A percentile compares a stretch with the other conserved stretches of the same genome.
phyloP scores from a whole-genome alignment of 2,113 vertebrate genomes.

The Campylorhamphus procurvoides region DNA sequence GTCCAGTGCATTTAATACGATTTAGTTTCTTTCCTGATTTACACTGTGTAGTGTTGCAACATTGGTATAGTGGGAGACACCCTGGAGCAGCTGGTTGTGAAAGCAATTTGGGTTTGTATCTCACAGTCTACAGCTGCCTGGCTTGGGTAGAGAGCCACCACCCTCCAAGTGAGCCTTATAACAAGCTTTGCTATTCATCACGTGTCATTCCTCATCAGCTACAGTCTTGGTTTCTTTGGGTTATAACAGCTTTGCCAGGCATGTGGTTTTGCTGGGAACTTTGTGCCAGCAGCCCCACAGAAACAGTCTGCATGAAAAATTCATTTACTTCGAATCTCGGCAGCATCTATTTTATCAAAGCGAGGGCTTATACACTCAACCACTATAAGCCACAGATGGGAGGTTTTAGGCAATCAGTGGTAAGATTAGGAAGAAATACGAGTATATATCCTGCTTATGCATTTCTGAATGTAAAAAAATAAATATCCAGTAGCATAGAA shows the following conservation, averaged over 20 bases:
- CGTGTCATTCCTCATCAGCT: background rate
- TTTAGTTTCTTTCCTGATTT: background rate
- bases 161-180: background rate
- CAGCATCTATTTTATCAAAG: conserved; percentile 54
- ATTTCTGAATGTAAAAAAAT: background rate
- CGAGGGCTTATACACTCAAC: background rate
- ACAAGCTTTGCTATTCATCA: background rate
- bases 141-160: background rate
- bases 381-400: conserved; percentile 19
- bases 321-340: conserved; percentile 14
- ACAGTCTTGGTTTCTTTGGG: background rate
- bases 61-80: background rate
- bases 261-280: conserved; percentile 1
- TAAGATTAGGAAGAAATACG: conserved; percentile 2
- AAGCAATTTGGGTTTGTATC: background rate
- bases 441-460: background rate
- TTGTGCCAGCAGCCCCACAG: background rate
- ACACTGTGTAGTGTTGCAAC: background rate
- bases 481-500: background rate
- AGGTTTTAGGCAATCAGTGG: conserved; percentile 42
- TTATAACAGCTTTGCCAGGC: background rate
- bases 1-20: background rate
- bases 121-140: background rate
- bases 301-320: conserved; percentile 44
- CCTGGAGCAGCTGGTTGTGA: background rate